Evolutionary conservation across 37 sponge, comb jelly and placozoan species (phyloP).

Genomic region (Cliona cf. orientalis): DNA sequence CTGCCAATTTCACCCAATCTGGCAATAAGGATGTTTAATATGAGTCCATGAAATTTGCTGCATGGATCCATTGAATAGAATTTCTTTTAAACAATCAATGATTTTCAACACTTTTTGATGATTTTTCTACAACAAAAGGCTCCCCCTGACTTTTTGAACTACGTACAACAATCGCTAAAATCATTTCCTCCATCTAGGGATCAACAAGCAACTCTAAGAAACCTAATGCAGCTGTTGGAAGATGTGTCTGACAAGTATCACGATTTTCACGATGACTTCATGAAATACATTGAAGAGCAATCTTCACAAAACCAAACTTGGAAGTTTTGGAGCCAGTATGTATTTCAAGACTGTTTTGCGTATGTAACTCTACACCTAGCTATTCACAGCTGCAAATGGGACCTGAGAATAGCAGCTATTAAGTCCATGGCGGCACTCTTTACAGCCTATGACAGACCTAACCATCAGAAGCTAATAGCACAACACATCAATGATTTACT

Average conservation of each 20-base stretch:
- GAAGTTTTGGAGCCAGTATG: conserved; percentile 37
- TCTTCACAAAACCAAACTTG: conserved; percentile 9
- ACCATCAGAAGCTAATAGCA: conserved; percentile 8
- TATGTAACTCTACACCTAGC: conserved; percentile 24
- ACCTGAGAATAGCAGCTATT: conserved; percentile 19
- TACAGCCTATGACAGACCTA: conserved; percentile 28
- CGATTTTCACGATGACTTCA: not conserved
- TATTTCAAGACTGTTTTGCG: conserved; percentile 31
- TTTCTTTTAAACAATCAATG: too few species aligned
- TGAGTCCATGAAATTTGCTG: too few species aligned
- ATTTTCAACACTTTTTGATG: not conserved
- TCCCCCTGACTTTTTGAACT: not conserved
- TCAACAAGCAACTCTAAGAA: conserved; percentile 10
- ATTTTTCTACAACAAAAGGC: not conserved
- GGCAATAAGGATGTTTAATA: too few species aligned
- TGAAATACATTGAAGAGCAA: not conserved
- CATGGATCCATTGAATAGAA: too few species aligned
- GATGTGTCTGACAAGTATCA: not conserved
- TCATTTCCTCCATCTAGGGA: conserved; percentile 1
- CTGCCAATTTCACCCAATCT: too few species aligned
- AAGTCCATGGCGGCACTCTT: conserved; percentile 29
- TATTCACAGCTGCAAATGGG: conserved; percentile 31
- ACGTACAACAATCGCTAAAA: not conserved
- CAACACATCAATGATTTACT: conserved; percentile 19
- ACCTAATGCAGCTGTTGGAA: not conserved